Base-by-base conservation (phyloP, 2,888 invertebrate genomes). In the Branchellion lobata region DNA sequence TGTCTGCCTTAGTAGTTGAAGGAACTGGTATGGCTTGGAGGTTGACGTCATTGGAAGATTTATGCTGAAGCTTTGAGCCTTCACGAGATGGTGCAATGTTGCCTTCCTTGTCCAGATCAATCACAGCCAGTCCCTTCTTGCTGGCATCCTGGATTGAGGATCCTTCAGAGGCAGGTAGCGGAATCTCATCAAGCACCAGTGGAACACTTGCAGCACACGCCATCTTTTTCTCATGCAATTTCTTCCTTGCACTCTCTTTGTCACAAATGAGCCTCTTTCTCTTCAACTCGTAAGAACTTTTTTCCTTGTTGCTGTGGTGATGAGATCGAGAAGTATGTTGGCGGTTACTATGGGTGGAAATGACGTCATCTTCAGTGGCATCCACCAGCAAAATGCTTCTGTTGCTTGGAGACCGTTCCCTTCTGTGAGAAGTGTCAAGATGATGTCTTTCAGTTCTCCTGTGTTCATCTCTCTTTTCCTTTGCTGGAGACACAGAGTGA, bases 101-200 rank as follows among this genome's bases (percentile, higher is more conserved):
- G 47, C 36, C 73, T 33, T 33, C 33, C n/a, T 73, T 40, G 2
- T 34, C 73, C n/a, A 73, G 36, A 18, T 36, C 27, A 8, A 73
- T 36, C 21, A 73, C 73, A 36, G 33, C 11, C 11, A 27, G n/a
- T n/a, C 24, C n/a, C 31, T 36, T 24, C 5, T 40, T 5, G 14
- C 40, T 5, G 14, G 8, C 8, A 40, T 40, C 40, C 14, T 40
- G 40, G 5, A 14, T 5, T 40, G 5, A 5, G 5, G 40, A 40
- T 5, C 14, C 8, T 14, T 8, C 3, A 24, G 61, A 57, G n/a
- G n/a, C 8, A 18, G 61, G 61, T 57, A 57, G 21, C 3, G 61
- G 61, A n/a, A 57, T 57, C 24, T 57, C 61, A 8, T 57, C 61
- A 5, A 57, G 24, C 14, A 57, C 61, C 21, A 57, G 40, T 40